Base-by-base conservation (phyloP, 2,888 invertebrate genomes). In the Schizaphis graminum region DNA sequence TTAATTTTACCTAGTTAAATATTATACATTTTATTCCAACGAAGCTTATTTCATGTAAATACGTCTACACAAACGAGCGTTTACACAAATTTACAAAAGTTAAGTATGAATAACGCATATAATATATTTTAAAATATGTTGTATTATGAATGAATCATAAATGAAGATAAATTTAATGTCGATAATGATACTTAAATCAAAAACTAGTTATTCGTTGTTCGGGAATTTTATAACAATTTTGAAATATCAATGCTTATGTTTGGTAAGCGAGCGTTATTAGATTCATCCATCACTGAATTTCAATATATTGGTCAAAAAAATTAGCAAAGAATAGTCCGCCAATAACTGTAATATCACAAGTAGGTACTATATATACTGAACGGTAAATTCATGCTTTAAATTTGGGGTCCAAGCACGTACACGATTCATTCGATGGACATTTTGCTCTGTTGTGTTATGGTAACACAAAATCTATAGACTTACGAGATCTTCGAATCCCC, bases 211-310 rank as follows among this genome's bases (percentile, higher is more conserved):
- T 28, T 86, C 47, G 11, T 35, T 26, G 35, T 91, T 91, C 13
- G 10, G 3, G 13, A 53, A 91, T 91, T 57, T 47, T 28, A 44
- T 44, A 44, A 77, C 49, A 49, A 67, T 49, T 49, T 67, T 13
- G 41, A 44, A 77, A 91, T 24, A 47, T 44, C 13, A 44, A 44
- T 67, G 67, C 49, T 67, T 77, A 91, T 91, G 35, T 91, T 67
- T 49, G 5, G 49, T 49, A 35, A 35, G 47, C 49, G 26, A 91
- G 13, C 3, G 11, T 49, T 77, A 91, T 56, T 85, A n/a, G 56
- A 84, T 91, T 91, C 44, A 56, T 91, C 53, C 41, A 92, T 41
- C 88, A 53, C 16, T 49, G 77, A 92, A 92, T 92, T 61, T 61
- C 61, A 87, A 87, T 87, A 61, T 35, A 35, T 49, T 49, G 92